A percentile compares a stretch with the other conserved stretches of the same genome.
Evolutionary conservation across 2,797 vertebrate species (phyloP).

Genomic region (Ptychadena robeensis): DNA sequence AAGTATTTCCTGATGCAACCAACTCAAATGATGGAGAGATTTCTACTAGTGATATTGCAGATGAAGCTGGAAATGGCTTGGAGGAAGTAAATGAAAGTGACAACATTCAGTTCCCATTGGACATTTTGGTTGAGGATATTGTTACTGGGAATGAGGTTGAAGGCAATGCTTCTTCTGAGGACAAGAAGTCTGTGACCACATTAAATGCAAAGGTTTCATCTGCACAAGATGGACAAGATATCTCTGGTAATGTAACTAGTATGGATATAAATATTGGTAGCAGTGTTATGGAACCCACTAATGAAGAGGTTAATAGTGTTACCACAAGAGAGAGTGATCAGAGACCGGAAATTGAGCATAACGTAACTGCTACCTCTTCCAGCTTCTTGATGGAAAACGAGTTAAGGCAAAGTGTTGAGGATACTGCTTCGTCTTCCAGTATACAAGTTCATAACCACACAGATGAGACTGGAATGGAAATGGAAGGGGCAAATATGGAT

Average conservation of each 20-base stretch:
- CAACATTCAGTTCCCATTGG: background rate
- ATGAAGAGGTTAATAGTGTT: conserved; percentile 60
- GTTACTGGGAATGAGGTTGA: conserved; percentile 43
- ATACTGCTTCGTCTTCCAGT: conserved; percentile 47
- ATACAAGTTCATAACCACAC: background rate
- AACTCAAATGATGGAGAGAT: conserved; percentile 43
- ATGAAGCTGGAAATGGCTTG: conserved; percentile 1
- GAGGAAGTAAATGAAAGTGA: conserved; percentile 34
- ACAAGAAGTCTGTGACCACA: conserved; percentile 19
- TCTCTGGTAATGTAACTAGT: conserved; percentile 23
- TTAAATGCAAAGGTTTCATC: background rate
- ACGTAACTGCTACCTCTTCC: conserved; percentile 49
- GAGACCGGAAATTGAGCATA: conserved; percentile 7
- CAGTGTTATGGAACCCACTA: conserved; percentile 66
- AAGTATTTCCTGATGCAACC: conserved; percentile 36
- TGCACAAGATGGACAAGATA: background rate
- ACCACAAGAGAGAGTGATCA: background rate
- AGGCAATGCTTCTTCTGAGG: conserved; percentile 42
- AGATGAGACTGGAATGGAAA: conserved; percentile 16
- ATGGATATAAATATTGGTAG: conserved; percentile 64
- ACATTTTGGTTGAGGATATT: conserved; percentile 4
- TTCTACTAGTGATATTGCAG: background rate
- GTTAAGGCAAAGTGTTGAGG: conserved; percentile 13
- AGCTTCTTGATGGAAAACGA: conserved; percentile 20
- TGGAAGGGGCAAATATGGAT: background rate